Base-by-base conservation (phyloP, 2,888 invertebrate genomes). In the Camptogramma bilineatum region DNA sequence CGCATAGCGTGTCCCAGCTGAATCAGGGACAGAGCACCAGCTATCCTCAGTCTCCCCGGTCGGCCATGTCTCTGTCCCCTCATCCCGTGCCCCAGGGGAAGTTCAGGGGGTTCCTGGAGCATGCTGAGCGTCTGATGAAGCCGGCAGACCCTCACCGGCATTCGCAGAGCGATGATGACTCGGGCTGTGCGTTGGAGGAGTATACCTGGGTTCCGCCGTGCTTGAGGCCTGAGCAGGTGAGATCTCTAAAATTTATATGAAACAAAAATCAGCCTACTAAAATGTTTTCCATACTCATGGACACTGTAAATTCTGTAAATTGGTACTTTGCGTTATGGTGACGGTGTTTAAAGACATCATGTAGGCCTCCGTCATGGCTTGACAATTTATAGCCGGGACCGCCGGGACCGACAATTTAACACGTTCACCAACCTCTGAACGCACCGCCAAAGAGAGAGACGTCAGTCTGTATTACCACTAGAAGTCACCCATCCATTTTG, bases 181-280 rank as follows among this genome's bases (percentile, higher is more conserved):
- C 98, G 59, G 99, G 99, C 9, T 99, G 99, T 86, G 99, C 99
- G 19, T 92, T 99, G 71, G 99, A 99, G 86, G 99, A 99, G 88
- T 99, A 99, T 88, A 98, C 98, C 1, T 99, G 99, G 99, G 98
- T 99, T 69, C 99, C 99, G 44, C 98, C 98, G 2, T 99, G 99
- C 68, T 94, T 99, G 16, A 95, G 98, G 84, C 98, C 99, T 0
- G 99, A 99, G 92, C 98, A 99, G 96, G 99, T 99, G 87, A 90
- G 92, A 34, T 34, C 10, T 2, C 0, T 5, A n/a, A 7, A 17
- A 16, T 8, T 44, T 44, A n/a, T n/a, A 1, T 10, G n/a, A n/a
- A n/a, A n/a, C n/a, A n/a, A n/a, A n/a, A n/a, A n/a, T n/a, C n/a
- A n/a, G n/a, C n/a, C n/a, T n/a, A n/a, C n/a, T n/a, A n/a, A n/a